phyloP scores from a whole-genome alignment of 2,113 vertebrate species.

The Lepidothrix coronata region DNA sequence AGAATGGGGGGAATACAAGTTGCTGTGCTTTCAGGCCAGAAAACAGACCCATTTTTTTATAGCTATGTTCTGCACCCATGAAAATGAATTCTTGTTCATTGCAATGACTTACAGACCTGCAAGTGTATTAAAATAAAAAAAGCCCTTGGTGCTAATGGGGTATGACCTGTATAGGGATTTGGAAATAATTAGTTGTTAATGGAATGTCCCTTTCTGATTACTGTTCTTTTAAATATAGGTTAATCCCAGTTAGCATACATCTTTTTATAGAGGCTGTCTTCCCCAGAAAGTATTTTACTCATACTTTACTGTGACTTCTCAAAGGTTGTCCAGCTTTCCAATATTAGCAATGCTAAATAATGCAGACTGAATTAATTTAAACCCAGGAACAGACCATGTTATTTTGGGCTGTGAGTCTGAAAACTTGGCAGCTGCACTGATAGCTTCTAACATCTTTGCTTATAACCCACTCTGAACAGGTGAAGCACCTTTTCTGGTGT shows the following conservation, averaged over 20 bases:
- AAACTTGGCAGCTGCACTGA: not conserved
- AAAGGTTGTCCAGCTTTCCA: constrained; percentile 5
- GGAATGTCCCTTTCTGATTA: constrained; percentile 59
- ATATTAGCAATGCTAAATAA: constrained; percentile 16
- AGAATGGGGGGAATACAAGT: not conserved
- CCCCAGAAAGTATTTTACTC: not conserved
- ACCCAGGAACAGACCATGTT: not conserved
- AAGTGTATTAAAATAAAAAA: constrained; percentile 28
- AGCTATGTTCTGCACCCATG: not conserved
- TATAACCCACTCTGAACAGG: not conserved
- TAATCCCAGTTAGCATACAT: constrained; percentile 41
- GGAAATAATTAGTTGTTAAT: constrained; percentile 74
- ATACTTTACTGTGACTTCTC: not conserved
- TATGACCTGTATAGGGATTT: constrained; percentile 72
- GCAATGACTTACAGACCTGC: constrained; percentile 10
- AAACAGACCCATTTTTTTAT: not conserved
- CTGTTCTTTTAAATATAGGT: constrained; percentile 69
- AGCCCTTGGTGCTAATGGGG: constrained; percentile 52
- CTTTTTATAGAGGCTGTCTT: constrained; percentile 56
- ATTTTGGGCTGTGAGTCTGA: constrained; percentile 4
- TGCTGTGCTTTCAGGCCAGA: not conserved
- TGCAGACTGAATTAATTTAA: not conserved
- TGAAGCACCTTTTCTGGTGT: not conserved
- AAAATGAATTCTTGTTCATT: not conserved
- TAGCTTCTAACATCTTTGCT: not conserved